phyloP scores from a whole-genome alignment of 1,140 invertebrate species.

The Zeugodacus cucurbitae region DNA sequence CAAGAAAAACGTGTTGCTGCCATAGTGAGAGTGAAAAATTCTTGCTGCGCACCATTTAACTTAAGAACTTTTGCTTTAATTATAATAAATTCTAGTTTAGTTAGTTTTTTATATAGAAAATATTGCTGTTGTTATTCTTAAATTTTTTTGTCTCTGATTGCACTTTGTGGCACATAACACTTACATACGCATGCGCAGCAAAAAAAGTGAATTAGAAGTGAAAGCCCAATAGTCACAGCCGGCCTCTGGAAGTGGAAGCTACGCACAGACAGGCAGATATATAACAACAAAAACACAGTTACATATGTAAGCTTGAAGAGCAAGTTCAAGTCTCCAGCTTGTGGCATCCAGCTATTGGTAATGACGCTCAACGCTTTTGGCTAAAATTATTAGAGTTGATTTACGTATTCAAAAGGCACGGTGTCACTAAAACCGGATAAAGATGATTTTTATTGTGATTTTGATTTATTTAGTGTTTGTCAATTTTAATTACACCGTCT shows the following conservation, averaged over 20 bases:
- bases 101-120: neutral
- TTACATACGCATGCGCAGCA: neutral
- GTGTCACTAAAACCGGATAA: neutral
- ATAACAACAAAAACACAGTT: neutral
- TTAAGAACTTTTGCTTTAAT: neutral
- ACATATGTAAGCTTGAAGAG: neutral
- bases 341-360: neutral
- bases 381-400: neutral
- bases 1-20: neutral
- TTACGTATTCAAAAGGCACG: neutral
- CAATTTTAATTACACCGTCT: neutral
- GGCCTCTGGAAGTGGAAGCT: neutral
- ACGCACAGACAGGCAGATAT: neutral
- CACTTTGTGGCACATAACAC: neutral
- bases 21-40: slow-evolving; percentile 8
- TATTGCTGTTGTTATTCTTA: neutral
- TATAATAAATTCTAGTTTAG: slow-evolving; percentile 5
- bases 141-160: neutral
- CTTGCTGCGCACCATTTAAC: neutral
- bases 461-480: neutral
- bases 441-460: neutral
- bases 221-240: neutral
- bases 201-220: slow-evolving; percentile 32
- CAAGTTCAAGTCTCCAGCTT: neutral
- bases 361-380: slow-evolving; percentile 3